Evolutionary conservation across 1,140 invertebrate genomes (phyloP).

Genomic region (Drosophila willistoni): DNA sequence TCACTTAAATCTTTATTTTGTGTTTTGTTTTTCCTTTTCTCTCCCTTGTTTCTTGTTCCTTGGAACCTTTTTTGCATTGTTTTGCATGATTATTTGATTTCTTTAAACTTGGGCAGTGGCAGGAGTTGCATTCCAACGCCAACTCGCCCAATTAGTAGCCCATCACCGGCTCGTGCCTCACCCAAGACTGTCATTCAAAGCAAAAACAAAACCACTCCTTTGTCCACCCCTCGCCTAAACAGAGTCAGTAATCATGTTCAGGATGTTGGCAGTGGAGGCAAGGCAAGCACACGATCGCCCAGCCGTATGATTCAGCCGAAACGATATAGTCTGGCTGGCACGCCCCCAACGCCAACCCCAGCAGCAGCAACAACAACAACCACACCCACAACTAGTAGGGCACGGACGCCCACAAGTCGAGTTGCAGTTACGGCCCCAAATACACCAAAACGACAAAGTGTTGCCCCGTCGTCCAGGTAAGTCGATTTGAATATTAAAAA

Average conservation of each 20-base stretch:
- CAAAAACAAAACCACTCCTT: slow-evolving; percentile 55
- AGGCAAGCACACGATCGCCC: slow-evolving; percentile 72
- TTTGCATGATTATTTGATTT: slow-evolving; percentile 57
- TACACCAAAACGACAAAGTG: slow-evolving; percentile 70
- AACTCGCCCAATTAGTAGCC: slow-evolving; percentile 25
- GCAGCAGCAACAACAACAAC: slow-evolving; percentile 26
- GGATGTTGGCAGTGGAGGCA: slow-evolving; percentile 49
- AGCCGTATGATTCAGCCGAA: slow-evolving; percentile 81
- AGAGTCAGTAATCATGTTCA: slow-evolving; percentile 65
- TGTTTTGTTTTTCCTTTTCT: slow-evolving; percentile 29
- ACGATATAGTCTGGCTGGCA: slow-evolving; percentile 70
- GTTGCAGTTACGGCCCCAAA: slow-evolving; percentile 67
- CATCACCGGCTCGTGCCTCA: slow-evolving; percentile 38
- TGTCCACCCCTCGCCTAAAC: slow-evolving; percentile 68
- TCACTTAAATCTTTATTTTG: slow-evolving; percentile 43
- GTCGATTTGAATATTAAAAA: not conserved
- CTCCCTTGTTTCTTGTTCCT: slow-evolving; percentile 36
- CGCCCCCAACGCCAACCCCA: slow-evolving; percentile 46
- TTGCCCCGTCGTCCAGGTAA: slow-evolving; percentile 72
- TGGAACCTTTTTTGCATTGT: slow-evolving; percentile 32
- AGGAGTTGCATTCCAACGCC: slow-evolving; percentile 64
- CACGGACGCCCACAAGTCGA: slow-evolving; percentile 74
- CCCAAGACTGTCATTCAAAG: slow-evolving; percentile 68
- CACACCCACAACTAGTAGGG: slow-evolving; percentile 44
- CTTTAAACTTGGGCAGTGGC: slow-evolving; percentile 7